These are phyloP conservation scores for Drosophila paulistorum DNA, from an alignment of 1,140 invertebrate species.

Conservation along the genomic window DNA sequence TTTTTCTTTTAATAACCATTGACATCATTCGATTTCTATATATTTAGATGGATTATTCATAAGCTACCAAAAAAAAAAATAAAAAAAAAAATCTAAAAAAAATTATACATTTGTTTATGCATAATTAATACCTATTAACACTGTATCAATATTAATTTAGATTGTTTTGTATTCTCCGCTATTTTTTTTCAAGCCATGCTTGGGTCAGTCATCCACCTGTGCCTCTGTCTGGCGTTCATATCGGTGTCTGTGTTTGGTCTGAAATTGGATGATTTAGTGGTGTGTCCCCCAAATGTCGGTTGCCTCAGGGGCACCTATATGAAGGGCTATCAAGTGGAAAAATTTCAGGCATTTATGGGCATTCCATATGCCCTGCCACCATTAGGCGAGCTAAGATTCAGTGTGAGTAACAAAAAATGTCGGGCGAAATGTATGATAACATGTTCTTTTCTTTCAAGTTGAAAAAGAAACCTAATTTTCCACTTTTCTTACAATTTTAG, in stretches of 20 bases:
- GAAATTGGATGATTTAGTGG: slow-evolving; percentile 39
- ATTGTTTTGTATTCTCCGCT: slow-evolving; percentile 1
- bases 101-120: slow-evolving; percentile 31
- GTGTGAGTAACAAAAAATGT: slow-evolving; percentile 42
- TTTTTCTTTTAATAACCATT: slow-evolving; percentile 32
- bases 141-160: slow-evolving; percentile 27
- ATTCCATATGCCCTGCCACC: slow-evolving; percentile 79
- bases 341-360: slow-evolving; percentile 75
- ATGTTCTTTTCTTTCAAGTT: too few species aligned
- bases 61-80: slow-evolving; percentile 23
- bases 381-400: slow-evolving; percentile 65
- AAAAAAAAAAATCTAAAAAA: slow-evolving; percentile 31
- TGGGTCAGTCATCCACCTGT: slow-evolving; percentile 13
- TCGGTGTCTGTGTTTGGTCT: slow-evolving; percentile 11
- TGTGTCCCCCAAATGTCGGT: slow-evolving; percentile 58
- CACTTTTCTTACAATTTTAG: slow-evolving; percentile 29
- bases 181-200: slow-evolving; percentile 1
- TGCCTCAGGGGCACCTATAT: slow-evolving; percentile 65
- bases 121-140: slow-evolving; percentile 54
- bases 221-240: not conserved
- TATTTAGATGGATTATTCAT: slow-evolving; percentile 10
- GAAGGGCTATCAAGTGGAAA: slow-evolving; percentile 56
- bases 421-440: not conserved
- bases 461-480: too few species aligned
- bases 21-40: slow-evolving; percentile 29